Percentiles rank a stretch among this genome's conserved stretches.
Evolutionary conservation across 1,140 invertebrate species (phyloP).

Genomic region (Drosophila asahinai): DNA sequence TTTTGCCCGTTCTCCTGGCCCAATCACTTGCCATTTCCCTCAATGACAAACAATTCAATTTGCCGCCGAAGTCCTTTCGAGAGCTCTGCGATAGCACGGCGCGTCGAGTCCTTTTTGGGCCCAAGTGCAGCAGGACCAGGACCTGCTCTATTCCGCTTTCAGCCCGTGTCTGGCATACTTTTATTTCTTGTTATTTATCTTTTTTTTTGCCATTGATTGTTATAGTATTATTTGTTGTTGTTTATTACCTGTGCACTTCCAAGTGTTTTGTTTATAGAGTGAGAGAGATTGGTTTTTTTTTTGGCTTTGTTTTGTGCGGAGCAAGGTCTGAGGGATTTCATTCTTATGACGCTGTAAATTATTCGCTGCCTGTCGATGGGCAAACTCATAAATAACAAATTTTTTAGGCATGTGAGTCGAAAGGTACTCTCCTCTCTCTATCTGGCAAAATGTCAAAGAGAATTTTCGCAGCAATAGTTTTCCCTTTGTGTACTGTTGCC

Average conservation of each 20-base stretch:
- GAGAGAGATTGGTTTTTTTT: not conserved
- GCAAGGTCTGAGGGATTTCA: not conserved
- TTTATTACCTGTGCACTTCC: conserved; percentile 68
- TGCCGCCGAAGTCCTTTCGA: conserved; percentile 44
- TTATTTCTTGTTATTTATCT: conserved; percentile 15
- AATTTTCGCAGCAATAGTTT: conserved; percentile 13
- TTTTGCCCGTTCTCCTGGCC: not conserved
- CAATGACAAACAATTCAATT: conserved; percentile 75
- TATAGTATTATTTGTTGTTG: conserved; percentile 52
- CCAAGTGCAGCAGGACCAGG: conserved; percentile 14
- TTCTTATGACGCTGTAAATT: conserved; percentile 65
- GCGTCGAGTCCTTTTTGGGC: conserved; percentile 2
- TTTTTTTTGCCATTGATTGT: conserved; percentile 16
- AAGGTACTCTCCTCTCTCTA: not conserved
- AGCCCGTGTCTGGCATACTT: conserved; percentile 18
- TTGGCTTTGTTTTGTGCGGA: not conserved
- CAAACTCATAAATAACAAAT: conserved; percentile 66
- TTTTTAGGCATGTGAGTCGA: conserved; percentile 17
- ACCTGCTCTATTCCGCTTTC: conserved; percentile 4
- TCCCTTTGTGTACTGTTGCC: not conserved
- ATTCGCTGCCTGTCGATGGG: conserved; percentile 60
- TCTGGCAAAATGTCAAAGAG: conserved; percentile 17
- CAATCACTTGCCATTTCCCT: conserved; percentile 20
- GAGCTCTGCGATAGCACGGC: not conserved
- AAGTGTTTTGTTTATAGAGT: conserved; percentile 74